Evolutionary conservation across 2,113 vertebrate species (phyloP), one percentile per base, ranked within the genome.

Genomic region (Hippocampus mohnikei): DNA sequence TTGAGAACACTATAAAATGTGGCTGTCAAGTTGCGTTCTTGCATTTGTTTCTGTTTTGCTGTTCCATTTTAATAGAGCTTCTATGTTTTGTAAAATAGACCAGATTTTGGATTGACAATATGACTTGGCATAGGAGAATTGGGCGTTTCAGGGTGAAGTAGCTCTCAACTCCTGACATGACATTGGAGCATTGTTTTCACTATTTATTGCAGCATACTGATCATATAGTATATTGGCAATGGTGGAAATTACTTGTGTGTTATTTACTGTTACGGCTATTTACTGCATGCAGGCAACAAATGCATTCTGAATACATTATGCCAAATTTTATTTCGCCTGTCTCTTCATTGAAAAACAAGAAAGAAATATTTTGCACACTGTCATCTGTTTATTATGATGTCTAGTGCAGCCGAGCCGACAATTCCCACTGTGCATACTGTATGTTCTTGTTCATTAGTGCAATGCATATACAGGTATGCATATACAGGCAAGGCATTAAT

Each of bases 401-500:
- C 62, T 58, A 78, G 0, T 48, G 11, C 23, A 69, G 18, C 48
- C 11, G 18, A 64, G 58, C 20, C 65, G 12, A 13, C 27, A 21
- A 6, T 60, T 81, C 67, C 48, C 48, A 27, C n/a, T 4, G 64
- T 33, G 58, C 20, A 60, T 33, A 33, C 11, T 1, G 44, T 65
- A 63, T 67, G 53, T 66, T 50, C 71, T 59, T 74, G 65, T 74
- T 84, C 71, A 77, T 79, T 77, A 61, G 52, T 33, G 33, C 46
- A 68, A 46, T 78, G 69, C 72, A 64, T 74, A 70, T 7, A n/a
- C 8, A 6, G 25, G 5, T 58, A 78, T 85, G 86, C 83, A 81
- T 73, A 85, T 86, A 79, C 72, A 78, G 67, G 56, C 81, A 85
- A 74, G 79, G 60, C 75, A 75, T 83, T 88, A 81, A 87, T 86